Evolutionary conservation across 2,888 invertebrate genomes (phyloP).

Genomic region (Flexamia atlantica): DNA sequence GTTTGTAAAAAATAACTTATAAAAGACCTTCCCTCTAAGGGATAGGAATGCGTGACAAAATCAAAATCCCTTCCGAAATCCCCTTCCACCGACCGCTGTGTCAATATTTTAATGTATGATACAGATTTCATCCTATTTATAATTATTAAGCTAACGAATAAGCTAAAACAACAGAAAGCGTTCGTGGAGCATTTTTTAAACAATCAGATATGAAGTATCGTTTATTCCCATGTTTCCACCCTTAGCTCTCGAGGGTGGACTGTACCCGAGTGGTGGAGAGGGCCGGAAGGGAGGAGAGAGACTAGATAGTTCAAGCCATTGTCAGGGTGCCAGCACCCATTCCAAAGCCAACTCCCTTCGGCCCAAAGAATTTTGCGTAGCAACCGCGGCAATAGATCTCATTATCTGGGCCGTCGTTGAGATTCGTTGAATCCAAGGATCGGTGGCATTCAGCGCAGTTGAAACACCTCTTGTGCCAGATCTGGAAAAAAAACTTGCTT

Average conservation of each 20-base stretch:
- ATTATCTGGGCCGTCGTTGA: constrained; percentile 94
- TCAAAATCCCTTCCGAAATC: constrained; percentile 58
- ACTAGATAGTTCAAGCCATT: constrained; percentile 83
- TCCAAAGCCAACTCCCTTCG: constrained; percentile 93
- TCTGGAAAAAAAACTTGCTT: constrained; percentile 70
- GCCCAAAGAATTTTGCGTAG: constrained; percentile 92
- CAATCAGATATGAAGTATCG: constrained; percentile 42
- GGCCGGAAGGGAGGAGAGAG: constrained; percentile 51
- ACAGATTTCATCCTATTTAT: constrained; percentile 30
- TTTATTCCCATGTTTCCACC: constrained; percentile 20
- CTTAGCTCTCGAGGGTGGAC: constrained; percentile 46
- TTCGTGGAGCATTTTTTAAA: constrained; percentile 58
- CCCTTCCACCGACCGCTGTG: constrained; percentile 62
- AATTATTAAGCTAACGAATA: constrained; percentile 58
- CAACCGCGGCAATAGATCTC: constrained; percentile 96
- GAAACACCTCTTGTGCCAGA: constrained; percentile 97
- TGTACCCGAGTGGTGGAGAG: constrained; percentile 42
- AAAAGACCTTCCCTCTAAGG: not conserved
- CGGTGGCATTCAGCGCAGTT: constrained; percentile 92
- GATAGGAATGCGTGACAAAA: constrained; percentile 28
- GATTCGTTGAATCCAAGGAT: constrained; percentile 93
- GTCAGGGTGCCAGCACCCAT: constrained; percentile 94
- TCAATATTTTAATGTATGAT: constrained; percentile 38
- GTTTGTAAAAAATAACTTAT: constrained; percentile 37
- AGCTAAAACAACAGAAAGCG: constrained; percentile 62